Evolutionary conservation across 2,113 vertebrate genomes (phyloP), one percentile per base, ranked within the genome.

Genomic region (Salvelinus sp.): DNA sequence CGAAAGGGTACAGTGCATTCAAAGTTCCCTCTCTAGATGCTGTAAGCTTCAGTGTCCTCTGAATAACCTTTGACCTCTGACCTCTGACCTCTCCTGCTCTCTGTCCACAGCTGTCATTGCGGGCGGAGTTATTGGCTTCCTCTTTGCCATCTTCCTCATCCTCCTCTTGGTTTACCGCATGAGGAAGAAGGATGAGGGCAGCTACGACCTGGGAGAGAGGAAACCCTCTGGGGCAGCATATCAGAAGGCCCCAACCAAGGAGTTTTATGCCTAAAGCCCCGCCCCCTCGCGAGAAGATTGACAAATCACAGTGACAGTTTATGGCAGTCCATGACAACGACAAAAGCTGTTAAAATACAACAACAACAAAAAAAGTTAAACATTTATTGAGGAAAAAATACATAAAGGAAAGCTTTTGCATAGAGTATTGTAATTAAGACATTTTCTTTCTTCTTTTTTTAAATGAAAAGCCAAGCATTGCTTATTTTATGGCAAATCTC

Each of bases 141-240:
- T 99, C 76, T 99, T 99, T 6, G 98, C 98, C 80, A 98, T 99
- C 91, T 99, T 99, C 95, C 96, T 99, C 85, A 99, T 99, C 92
- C 93, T 99, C 85, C 95, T 99, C 72, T 84, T 99, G 93, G 96
- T 99, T 44, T 99, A 99, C 90, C 97, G 98, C 91, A 99, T 99
- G 98, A 95, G 97, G 78, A 99, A 99, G 96, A 99, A 99, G 97
- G 98, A 99, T 1, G 98, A 98, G 91, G 98, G 98, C 78, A 99
- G 98, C 89, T 99, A 99, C 0, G 97, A 98, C 91, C 96, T 99
- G 16, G 97, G 97, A 23, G 97, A 99, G 88, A 94, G 97, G 76
- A 98, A 98, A 88, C 96, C 98, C 73, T 96, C 97, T 27, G 97
- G 97, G 57, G 93, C 96, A 57, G 97, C 97, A 88, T 99, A 99